phyloP scores from a whole-genome alignment of 2,888 invertebrate genomes.

The Drosophila subsilvestris region DNA sequence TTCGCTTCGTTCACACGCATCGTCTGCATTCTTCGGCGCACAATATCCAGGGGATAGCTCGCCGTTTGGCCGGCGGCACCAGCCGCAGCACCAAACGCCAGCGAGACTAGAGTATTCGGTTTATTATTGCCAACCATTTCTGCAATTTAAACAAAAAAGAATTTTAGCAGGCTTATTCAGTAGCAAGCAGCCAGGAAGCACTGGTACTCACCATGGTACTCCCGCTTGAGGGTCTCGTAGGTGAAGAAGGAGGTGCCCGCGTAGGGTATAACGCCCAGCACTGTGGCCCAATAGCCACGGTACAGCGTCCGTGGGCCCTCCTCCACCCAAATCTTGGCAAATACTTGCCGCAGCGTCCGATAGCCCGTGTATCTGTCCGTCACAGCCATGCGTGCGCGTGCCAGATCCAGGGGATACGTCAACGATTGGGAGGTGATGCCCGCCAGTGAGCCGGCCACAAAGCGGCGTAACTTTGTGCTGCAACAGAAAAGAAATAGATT shows the following conservation, averaged over 20 bases:
- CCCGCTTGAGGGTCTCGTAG: slow-evolving; percentile 95
- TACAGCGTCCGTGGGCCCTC: slow-evolving; percentile 93
- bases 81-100: slow-evolving; percentile 94
- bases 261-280: slow-evolving; percentile 97
- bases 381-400: slow-evolving; percentile 98
- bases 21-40: slow-evolving; percentile 88
- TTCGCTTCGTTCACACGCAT: slow-evolving; percentile 84
- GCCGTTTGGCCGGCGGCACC: slow-evolving; percentile 97
- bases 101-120: slow-evolving; percentile 87
- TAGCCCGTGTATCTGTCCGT: slow-evolving; percentile 91
- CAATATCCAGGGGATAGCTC: slow-evolving; percentile 98
- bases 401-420: slow-evolving; percentile 98
- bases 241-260: slow-evolving; percentile 99
- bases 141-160: slow-evolving; percentile 51
- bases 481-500: neutral
- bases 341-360: slow-evolving; percentile 86
- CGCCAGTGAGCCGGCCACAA: slow-evolving; percentile 96
- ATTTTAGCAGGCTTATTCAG: neutral
- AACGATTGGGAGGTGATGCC: slow-evolving; percentile 97
- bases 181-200: neutral
- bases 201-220: slow-evolving; percentile 88
- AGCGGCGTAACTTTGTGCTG: slow-evolving; percentile 84
- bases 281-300: slow-evolving; percentile 94
- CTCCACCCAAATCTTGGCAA: slow-evolving; percentile 88
- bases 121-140: slow-evolving; percentile 84